These are phyloP conservation scores for Hafferia zeledoni DNA, from an alignment of 2,797 vertebrate genomes.

Conservation along the genomic window DNA sequence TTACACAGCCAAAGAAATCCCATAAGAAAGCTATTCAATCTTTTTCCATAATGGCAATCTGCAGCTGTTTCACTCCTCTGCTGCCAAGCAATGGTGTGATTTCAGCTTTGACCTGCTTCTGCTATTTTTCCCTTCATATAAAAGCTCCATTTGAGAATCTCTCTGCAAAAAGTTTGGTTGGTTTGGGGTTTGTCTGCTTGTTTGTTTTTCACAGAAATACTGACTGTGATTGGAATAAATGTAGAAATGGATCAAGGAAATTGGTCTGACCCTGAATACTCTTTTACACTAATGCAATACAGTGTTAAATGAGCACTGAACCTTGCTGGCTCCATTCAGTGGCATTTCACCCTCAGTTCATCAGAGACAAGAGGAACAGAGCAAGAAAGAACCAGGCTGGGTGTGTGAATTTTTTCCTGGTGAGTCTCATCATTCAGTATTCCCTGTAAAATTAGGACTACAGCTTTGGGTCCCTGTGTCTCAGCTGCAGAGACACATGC, in stretches of 20 bases:
- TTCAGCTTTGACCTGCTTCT: neutral
- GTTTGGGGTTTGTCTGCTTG: neutral
- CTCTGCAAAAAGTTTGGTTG: neutral
- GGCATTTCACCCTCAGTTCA: neutral
- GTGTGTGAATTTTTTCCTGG: neutral
- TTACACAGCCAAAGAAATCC: neutral
- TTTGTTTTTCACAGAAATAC: neutral
- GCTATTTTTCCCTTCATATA: neutral
- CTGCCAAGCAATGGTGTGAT: neutral
- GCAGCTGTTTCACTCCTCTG: neutral
- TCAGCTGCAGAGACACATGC: neutral
- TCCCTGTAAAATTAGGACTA: neutral
- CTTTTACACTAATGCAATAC: neutral
- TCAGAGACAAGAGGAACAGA: neutral
- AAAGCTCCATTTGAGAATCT: neutral
- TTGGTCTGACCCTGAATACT: neutral
- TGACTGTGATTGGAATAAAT: neutral
- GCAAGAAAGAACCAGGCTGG: neutral
- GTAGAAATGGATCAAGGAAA: neutral
- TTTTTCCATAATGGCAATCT: neutral
- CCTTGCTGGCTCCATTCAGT: neutral
- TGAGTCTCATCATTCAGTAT: neutral
- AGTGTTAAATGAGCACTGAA: neutral
- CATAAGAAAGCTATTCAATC: neutral
- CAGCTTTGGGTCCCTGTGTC: neutral